Evolutionary conservation across 2,797 vertebrate species (phyloP).

Genomic region (Eidolon dupreanum): DNA sequence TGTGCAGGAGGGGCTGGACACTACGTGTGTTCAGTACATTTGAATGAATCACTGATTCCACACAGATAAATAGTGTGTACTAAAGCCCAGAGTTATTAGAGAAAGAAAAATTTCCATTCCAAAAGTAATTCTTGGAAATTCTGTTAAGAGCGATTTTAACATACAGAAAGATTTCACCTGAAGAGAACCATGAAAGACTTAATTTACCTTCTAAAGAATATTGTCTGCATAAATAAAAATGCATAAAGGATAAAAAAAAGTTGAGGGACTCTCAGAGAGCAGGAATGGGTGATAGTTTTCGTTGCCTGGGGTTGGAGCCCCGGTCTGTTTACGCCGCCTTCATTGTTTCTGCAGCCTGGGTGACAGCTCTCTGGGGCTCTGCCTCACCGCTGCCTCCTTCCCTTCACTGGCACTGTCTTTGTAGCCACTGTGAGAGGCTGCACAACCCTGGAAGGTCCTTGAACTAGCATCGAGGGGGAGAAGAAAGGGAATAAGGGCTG

Average conservation of each 20-base stretch:
- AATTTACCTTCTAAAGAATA: background rate
- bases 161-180: background rate
- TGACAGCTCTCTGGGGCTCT: background rate
- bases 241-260: background rate
- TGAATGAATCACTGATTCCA: background rate
- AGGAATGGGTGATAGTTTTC: background rate
- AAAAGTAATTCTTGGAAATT: background rate
- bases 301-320: background rate
- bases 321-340: background rate
- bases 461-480: background rate
- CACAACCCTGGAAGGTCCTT: background rate
- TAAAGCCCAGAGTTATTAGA: background rate
- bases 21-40: background rate
- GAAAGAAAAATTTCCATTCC: background rate
- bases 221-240: background rate
- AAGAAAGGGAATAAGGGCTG: background rate
- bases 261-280: background rate
- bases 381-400: too few species aligned
- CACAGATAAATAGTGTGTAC: background rate
- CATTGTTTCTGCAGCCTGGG: accelerated
- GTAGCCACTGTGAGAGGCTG: background rate
- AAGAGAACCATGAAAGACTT: background rate
- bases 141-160: background rate
- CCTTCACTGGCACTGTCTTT: background rate
- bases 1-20: accelerated